Percentiles rank a stretch among this genome's conserved stretches.
phyloP scores from a whole-genome alignment of 2,113 vertebrate species.

The Cyprichromis sp. region DNA sequence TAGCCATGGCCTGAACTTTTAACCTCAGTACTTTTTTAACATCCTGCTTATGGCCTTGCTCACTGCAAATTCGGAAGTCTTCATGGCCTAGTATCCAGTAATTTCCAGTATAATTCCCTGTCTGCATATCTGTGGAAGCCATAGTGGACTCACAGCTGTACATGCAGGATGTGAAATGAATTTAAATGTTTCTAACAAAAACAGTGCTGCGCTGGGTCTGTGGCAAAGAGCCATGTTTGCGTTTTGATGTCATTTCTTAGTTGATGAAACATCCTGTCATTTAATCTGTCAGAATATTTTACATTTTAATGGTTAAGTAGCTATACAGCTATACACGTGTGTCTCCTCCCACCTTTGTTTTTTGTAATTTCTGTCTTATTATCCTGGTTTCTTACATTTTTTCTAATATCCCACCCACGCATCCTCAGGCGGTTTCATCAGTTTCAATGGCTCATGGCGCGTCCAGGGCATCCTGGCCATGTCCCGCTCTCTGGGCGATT shows the following conservation, averaged over 20 bases:
- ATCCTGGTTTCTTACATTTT: background rate
- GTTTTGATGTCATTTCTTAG: background rate
- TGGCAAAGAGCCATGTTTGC: background rate
- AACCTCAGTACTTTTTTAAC: background rate
- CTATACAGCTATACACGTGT: background rate
- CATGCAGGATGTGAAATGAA: constrained; percentile 23
- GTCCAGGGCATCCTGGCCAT: constrained; percentile 98
- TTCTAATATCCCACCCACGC: background rate
- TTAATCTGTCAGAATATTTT: background rate
- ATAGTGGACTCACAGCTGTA: background rate
- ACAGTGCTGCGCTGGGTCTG: background rate
- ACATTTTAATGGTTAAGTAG: background rate
- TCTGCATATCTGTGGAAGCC: background rate
- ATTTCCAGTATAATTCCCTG: constrained; percentile 28
- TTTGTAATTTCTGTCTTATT: background rate
- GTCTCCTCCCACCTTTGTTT: background rate
- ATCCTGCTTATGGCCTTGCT: background rate
- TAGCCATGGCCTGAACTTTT: constrained; percentile 11
- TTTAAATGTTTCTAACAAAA: constrained; percentile 19
- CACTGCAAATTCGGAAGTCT: background rate
- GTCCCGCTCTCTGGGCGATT: constrained; percentile 95
- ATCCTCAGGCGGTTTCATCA: constrained; percentile 91
- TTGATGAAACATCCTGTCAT: background rate
- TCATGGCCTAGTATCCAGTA: background rate
- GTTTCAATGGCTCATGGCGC: constrained; percentile 97